Conservation (phyloP, 2,797 vertebrate genomes). For the Gallinago nigripennis region DNA sequence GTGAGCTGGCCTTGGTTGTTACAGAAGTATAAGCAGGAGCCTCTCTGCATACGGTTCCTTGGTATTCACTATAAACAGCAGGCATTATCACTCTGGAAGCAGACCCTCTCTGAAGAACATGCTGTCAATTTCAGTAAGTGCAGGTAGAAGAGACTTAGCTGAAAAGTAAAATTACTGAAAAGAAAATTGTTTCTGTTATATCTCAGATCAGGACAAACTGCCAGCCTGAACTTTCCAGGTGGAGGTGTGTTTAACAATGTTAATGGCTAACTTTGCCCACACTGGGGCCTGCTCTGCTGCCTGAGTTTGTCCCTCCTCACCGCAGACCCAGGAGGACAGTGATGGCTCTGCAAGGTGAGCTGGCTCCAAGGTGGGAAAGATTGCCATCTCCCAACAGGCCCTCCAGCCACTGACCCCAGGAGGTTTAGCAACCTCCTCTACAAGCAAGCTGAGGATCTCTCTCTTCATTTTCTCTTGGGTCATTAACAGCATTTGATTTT, state of each 20-base stretch:
- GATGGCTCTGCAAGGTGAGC: not conserved
- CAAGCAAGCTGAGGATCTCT: not conserved
- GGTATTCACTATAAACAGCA: not conserved
- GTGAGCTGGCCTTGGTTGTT: not conserved
- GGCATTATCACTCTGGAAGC: not conserved
- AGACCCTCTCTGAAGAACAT: not conserved
- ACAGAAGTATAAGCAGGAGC: not conserved
- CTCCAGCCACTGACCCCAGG: not conserved
- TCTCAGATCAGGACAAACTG: not conserved
- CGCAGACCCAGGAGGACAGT: not conserved
- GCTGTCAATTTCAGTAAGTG: not conserved
- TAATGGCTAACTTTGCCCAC: not conserved
- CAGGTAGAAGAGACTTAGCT: not conserved
- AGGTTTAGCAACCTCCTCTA: not conserved
- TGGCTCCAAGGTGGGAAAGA: not conserved
- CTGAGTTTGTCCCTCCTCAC: not conserved
- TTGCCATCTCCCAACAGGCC: not conserved
- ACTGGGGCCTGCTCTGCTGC: not conserved
- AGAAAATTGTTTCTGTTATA: not conserved
- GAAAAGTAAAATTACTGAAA: not conserved
- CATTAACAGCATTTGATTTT: not conserved
- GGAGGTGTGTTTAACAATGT: rapidly evolving
- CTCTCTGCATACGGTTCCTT: not conserved
- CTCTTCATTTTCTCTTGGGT: not conserved
- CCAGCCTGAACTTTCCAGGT: not conserved